Base-by-base conservation (phyloP, 2,797 vertebrate genomes). In the Steatocranus sp. region DNA sequence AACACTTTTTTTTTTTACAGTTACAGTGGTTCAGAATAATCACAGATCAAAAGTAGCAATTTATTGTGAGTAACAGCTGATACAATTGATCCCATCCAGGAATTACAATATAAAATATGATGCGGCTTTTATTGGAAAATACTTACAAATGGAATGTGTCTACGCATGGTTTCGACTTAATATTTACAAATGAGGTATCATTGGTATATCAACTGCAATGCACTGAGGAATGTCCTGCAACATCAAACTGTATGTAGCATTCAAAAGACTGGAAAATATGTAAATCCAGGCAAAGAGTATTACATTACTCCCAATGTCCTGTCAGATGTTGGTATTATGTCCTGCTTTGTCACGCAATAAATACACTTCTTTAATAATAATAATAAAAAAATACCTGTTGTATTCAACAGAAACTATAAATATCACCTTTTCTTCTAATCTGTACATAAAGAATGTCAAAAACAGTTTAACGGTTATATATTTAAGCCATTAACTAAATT, bases 171-270 rank as follows among this genome's bases (percentile, higher is more conserved):
- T 88, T 90, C 20, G 81, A 49, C 79, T 82, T 80, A 5, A 38
- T 84, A 89, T 90, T 81, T 91, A 92, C 88, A 94, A 23, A 83
- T 87, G 93, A 94, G 93, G 91, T 93, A 94, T 92, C 36, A 78
- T 63, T 90, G 89, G 85, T 78, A 32, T 76, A 83, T 79, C 58
- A 70, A 79, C 74, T 76, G 83, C 34, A 84, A 78, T 30, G 32
- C 61, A 78, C 66, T 82, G 34, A 84, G 25, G 70, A 82, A 73
- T 68, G 74, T 74, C 83, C 53, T 76, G 38, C 63, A 81, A 63
- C 41, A 56, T 80, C 41, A 76, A 70, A 79, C 18, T 48, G 17
- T 32, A 73, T 48, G 68, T 25, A 83, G 43, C 68, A 48, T 85
- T 80, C 76, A 58, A 84, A 34, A 36, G n/a, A 82, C 84, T 61